Evolutionary conservation across 1,140 invertebrate genomes (phyloP), one percentile per base, ranked within the genome.

Genomic region (Drosophila lacteicornis): DNA sequence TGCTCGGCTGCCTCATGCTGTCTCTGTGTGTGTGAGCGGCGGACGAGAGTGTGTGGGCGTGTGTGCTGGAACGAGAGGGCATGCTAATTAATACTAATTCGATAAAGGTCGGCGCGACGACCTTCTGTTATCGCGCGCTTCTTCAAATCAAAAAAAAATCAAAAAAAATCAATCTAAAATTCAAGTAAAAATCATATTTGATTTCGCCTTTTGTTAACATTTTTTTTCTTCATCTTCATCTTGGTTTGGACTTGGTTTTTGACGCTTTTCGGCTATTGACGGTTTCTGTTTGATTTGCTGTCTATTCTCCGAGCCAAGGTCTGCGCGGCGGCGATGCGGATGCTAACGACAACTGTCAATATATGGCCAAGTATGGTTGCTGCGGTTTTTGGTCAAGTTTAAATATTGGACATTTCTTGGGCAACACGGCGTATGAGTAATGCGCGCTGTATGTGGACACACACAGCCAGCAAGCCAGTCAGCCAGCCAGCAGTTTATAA

Each of bases 1-100:
- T 82, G 46, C 63, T 79, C 46, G 61, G 59, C 62, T 86, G 82
- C 75, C 80, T 86, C 91, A 92, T 92, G 59, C 47, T 91, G 78
- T 70, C 50, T 58, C 22, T 69, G 22, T 55, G 2, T 38, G 38
- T 25, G 42, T 51, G 38, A 30, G 63, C 53, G 19, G 19, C 1
- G 15, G 12, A 33, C 33, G 30, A 22, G 15, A 45, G 9, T 30
- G 19, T 55, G 11, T 67, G 51, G 12, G 75, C 51, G n/a, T 27
- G 47, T 33, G 57, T 15, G 49, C 57, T 58, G 60, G 7, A 81
- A 45, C 58, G 45, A 82, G 42, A 73, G 27, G 30, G 50, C 11
- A 66, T 66, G 55, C 61, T 76, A 66, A 75, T 76, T 76, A 66
- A 53, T 66, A 51, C 15, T 65, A 76, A 57, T 55, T 46, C 40